Conservation (phyloP, 2,113 vertebrate species). For the Sprattus sprattus region DNA sequence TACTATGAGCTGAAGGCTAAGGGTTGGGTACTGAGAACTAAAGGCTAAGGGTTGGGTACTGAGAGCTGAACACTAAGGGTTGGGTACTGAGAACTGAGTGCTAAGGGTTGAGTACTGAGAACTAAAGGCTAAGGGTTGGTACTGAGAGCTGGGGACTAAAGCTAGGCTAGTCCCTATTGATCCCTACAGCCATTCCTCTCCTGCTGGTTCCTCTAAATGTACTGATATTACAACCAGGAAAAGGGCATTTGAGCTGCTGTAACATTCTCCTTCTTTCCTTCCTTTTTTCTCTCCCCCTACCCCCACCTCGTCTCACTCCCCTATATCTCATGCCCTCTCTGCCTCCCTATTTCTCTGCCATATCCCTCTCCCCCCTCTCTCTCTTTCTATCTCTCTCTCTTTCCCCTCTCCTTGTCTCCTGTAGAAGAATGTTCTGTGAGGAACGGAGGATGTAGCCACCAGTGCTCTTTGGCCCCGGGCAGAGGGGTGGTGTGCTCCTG, state of each 20-base stretch:
- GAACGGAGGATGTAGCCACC: constrained; percentile 85
- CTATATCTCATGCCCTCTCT: neutral
- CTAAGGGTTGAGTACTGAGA: too few relatives aligned
- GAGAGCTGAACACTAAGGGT: too few relatives aligned
- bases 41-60: neutral
- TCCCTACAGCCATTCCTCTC: neutral
- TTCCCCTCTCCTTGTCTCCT: neutral
- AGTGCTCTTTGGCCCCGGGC: constrained; percentile 81
- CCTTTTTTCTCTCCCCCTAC: neutral
- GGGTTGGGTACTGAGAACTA: neutral
- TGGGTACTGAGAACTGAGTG: too few relatives aligned
- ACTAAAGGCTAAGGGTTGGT: too few relatives aligned
- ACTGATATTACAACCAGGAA: neutral
- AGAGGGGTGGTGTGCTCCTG: constrained; percentile 81
- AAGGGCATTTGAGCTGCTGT: neutral
- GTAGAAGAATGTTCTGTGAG: constrained; percentile 79
- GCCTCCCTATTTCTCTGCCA: too few relatives aligned
- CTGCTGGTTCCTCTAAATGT: neutral
- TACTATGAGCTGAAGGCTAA: neutral
- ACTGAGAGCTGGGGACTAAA: neutral
- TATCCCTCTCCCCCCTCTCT: neutral
- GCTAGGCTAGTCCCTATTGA: neutral
- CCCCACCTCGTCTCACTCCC: neutral
- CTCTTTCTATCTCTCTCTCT: neutral
- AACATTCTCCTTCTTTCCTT: neutral